These are phyloP conservation scores for Phengaris arion DNA, from an alignment of 2,888 invertebrate genomes.

Conservation along the genomic window DNA sequence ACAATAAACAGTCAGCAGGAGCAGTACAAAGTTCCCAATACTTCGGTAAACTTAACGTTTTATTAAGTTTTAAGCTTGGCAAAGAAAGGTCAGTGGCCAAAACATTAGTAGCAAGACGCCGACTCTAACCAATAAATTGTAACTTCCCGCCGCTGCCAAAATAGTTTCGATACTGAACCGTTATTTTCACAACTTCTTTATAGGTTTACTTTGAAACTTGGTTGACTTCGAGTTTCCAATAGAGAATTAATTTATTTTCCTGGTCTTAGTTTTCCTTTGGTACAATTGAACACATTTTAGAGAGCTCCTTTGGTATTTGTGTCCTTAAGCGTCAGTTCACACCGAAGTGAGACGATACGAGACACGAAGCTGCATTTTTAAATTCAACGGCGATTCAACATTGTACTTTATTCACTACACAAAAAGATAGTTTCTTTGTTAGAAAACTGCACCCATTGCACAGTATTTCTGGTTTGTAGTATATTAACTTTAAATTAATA, in stretches of 20 bases:
- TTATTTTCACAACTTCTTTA: constrained; percentile 25
- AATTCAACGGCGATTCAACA: too few species aligned
- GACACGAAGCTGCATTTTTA: too few species aligned
- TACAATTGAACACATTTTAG: background rate
- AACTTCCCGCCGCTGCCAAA: constrained; percentile 12
- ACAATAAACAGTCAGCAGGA: background rate
- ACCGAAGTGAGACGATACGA: too few species aligned
- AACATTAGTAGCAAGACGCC: constrained; percentile 13
- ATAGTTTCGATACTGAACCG: constrained; percentile 21
- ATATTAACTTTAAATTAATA: too few species aligned
- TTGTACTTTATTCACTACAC: too few species aligned
- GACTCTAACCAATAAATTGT: constrained; percentile 12
- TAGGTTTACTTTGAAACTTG: constrained; percentile 9
- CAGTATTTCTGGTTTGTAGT: too few species aligned
- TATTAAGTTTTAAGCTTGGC: background rate
- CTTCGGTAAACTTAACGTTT: background rate
- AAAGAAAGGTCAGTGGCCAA: constrained; percentile 23
- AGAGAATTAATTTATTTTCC: constrained; percentile 15
- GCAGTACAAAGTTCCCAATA: background rate
- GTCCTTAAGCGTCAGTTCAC: too few species aligned
- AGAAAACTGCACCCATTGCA: too few species aligned
- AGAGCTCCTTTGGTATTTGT: too few species aligned
- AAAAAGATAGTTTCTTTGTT: too few species aligned
- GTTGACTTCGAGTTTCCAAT: constrained; percentile 1
- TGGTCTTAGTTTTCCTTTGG: constrained; percentile 3